phyloP scores from a whole-genome alignment of 2,888 invertebrate genomes.

The Cantharis flavilabris region DNA sequence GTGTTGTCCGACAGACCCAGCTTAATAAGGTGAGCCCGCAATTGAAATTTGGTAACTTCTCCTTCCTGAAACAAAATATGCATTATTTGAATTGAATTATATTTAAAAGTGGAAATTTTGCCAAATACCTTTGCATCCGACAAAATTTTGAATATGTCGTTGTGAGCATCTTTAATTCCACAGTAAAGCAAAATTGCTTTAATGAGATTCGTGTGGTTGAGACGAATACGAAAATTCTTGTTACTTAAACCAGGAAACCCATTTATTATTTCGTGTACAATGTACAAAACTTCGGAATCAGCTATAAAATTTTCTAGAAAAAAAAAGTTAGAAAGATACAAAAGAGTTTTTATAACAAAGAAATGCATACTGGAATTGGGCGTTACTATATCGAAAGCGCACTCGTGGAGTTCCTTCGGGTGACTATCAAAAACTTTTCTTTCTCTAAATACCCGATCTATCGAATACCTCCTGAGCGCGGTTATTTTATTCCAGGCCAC shows the following conservation, averaged over 20 bases:
- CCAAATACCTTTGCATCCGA: conserved; percentile 59
- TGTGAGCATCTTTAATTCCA: conserved; percentile 73
- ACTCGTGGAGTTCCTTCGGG: conserved; percentile 87
- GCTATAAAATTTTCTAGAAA: conserved; percentile 68
- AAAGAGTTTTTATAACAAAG: not conserved
- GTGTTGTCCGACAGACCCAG: conserved; percentile 71
- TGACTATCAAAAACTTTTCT: conserved; percentile 79
- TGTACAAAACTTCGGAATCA: conserved; percentile 84
- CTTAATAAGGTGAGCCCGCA: conserved; percentile 70
- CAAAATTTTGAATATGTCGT: conserved; percentile 58
- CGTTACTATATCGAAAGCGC: conserved; percentile 91
- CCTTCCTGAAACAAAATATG: conserved; percentile 57
- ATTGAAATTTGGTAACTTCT: conserved; percentile 69
- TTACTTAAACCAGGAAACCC: conserved; percentile 68
- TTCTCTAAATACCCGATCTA: conserved; percentile 86
- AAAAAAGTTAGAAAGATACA: not conserved
- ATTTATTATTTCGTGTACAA: conserved; percentile 75
- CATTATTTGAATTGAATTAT: too few species aligned
- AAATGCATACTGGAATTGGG: conserved; percentile 63
- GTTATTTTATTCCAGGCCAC: conserved; percentile 79
- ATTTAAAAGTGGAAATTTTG: too few species aligned
- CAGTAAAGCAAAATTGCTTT: conserved; percentile 78
- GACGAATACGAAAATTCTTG: conserved; percentile 69
- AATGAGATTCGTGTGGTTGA: conserved; percentile 81
- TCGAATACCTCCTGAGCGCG: conserved; percentile 80